These are phyloP conservation scores for Hexactinellida sp. DNA, from an alignment of 37 sponge, comb jelly and placozoan species.

Conservation along the genomic window DNA sequence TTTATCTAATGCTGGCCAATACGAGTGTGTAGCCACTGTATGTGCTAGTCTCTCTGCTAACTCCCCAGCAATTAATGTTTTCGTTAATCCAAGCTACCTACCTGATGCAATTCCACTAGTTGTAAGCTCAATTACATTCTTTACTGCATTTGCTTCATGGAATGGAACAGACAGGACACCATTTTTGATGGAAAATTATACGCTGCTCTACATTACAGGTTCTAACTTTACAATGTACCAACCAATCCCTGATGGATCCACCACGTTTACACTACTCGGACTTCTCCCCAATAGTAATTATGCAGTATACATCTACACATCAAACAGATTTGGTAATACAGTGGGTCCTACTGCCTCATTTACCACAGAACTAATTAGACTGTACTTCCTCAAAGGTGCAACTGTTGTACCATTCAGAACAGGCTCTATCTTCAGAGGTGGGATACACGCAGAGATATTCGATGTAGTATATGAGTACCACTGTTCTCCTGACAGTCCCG, in stretches of 20 bases:
- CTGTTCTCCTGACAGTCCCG: neutral
- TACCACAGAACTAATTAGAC: neutral
- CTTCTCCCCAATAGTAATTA: neutral
- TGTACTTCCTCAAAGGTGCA: neutral
- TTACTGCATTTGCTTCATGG: neutral
- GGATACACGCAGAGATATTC: neutral
- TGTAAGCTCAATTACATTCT: neutral
- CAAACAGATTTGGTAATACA: neutral
- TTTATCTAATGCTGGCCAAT: neutral
- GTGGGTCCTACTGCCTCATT: neutral
- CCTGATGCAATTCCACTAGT: neutral
- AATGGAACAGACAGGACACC: neutral
- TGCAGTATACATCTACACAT: neutral
- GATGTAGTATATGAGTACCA: neutral
- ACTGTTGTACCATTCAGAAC: neutral
- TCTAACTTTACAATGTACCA: neutral
- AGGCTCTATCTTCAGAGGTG: slow-evolving; percentile 13
- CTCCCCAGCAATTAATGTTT: neutral
- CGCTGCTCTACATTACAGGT: neutral
- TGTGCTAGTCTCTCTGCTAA: neutral
- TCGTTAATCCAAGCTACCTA: neutral
- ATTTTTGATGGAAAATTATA: neutral
- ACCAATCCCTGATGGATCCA: neutral
- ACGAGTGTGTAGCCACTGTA: neutral
- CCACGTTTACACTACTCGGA: neutral